Percentiles rank a stretch among this genome's conserved stretches.
Conservation (phyloP, 2,113 vertebrate species). For the Lasiurus borealis region DNA sequence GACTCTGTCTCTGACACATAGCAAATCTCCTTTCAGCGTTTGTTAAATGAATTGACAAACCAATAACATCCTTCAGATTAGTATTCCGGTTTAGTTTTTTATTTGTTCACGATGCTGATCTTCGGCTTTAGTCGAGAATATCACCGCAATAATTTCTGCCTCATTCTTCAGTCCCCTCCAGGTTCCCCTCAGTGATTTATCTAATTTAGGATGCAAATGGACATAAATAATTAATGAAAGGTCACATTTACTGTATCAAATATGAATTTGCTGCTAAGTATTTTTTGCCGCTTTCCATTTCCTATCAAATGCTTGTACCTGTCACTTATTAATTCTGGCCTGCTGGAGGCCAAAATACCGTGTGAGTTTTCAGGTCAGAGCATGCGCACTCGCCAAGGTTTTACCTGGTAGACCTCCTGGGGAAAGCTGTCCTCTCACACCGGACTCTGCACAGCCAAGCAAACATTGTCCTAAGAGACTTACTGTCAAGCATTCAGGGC, state of each 20-base stretch:
- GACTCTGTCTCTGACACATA: neutral
- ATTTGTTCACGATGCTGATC: neutral
- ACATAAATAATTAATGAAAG: neutral
- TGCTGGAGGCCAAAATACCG: neutral
- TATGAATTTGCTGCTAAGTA: neutral
- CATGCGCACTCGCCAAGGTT: neutral
- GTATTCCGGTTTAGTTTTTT: neutral
- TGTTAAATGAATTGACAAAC: neutral
- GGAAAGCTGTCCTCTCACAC: neutral
- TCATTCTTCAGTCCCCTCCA: neutral
- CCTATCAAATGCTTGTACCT: neutral
- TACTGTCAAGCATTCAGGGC: neutral
- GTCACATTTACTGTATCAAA: neutral
- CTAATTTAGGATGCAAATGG: neutral
- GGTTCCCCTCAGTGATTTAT: neutral
- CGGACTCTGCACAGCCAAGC: neutral
- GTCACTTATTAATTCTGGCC: neutral
- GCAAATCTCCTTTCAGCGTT: neutral
- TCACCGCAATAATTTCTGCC: neutral
- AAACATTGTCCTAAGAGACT: too few relatives aligned
- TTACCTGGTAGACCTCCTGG: accelerated
- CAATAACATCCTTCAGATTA: neutral
- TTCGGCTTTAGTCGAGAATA: neutral
- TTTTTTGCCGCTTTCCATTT: neutral
- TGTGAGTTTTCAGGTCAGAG: neutral